Conservation (phyloP, 2,113 vertebrate genomes). For the Pteropus alecto region DNA sequence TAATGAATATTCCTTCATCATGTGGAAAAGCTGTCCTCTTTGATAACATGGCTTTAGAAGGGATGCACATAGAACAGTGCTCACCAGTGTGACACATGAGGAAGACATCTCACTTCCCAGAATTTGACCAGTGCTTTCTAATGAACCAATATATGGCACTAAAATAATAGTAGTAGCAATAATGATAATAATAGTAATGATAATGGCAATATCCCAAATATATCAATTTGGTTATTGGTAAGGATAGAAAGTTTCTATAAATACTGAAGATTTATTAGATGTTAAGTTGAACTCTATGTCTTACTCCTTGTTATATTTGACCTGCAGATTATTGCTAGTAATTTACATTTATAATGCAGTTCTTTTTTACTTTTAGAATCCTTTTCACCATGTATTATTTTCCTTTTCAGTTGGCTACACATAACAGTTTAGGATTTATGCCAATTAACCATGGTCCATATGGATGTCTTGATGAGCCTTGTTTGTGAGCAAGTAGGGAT, state of each 20-base stretch:
- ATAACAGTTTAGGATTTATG: background rate
- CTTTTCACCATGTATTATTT: background rate
- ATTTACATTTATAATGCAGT: background rate
- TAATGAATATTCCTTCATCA: background rate
- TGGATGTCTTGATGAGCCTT: background rate
- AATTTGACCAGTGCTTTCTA: background rate
- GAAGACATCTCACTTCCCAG: background rate
- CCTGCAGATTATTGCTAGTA: background rate
- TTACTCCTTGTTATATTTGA: background rate
- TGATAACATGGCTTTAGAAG: background rate
- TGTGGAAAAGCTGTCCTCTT: background rate
- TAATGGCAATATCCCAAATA: background rate
- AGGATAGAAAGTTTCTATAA: background rate
- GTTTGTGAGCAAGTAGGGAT: background rate
- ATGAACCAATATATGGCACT: background rate
- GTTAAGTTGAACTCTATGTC: background rate
- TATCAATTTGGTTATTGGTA: background rate
- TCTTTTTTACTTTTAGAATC: background rate
- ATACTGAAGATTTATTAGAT: background rate
- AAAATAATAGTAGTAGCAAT: background rate
- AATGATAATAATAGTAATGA: background rate
- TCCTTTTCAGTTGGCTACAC: background rate
- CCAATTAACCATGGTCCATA: slow-evolving; percentile 27
- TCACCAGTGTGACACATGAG: background rate
- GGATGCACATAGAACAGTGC: background rate